Conservation (phyloP, 2,888 invertebrate genomes). For the Cordilura impudica region DNA sequence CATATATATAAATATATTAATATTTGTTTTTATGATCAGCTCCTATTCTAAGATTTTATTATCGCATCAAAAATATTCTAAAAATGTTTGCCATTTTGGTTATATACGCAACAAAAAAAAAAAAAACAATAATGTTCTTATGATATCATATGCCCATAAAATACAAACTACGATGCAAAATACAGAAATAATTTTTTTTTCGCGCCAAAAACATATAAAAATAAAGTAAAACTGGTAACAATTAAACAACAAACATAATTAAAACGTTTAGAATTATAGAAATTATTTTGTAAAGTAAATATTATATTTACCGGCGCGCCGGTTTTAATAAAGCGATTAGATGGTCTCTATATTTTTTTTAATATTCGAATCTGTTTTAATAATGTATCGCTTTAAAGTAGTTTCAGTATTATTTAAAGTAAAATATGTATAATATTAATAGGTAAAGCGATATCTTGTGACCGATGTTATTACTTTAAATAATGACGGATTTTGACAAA, state of each 20-base stretch:
- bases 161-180: neutral
- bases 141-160: constrained; percentile 41
- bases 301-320: neutral
- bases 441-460: too few species aligned
- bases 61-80: neutral
- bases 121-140: constrained; percentile 4
- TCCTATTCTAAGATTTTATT: constrained; percentile 25
- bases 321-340: too few species aligned
- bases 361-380: too few species aligned
- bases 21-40: constrained; percentile 10
- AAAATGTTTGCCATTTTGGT: neutral
- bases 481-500: too few species aligned
- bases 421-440: too few species aligned
- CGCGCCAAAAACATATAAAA: neutral
- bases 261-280: neutral
- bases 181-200: constrained; percentile 1
- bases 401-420: too few species aligned
- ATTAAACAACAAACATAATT: neutral
- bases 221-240: neutral
- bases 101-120: constrained; percentile 2
- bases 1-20: neutral
- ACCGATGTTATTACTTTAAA: too few species aligned
- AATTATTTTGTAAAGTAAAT: neutral
- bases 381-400: too few species aligned
- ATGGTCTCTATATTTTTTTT: too few species aligned